Evolutionary conservation across 1,140 invertebrate species (phyloP), one percentile per base, ranked within the genome.

Genomic region (Aphaenogaster floridana): DNA sequence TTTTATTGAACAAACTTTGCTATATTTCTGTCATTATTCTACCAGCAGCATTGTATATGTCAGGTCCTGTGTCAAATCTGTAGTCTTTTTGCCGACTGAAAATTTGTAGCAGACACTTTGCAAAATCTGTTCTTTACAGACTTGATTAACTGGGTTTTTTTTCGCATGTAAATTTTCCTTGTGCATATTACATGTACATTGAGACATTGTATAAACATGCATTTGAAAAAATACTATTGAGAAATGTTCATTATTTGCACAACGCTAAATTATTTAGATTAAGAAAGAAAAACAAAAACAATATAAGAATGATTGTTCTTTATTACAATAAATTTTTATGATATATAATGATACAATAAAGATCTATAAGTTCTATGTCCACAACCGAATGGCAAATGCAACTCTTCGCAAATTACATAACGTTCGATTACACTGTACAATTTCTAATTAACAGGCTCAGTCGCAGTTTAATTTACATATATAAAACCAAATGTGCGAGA

Each of bases 361-460:
- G 91, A 93, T 94, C 91, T 95, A 94, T 94, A 94, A 94, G 90
- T 91, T 94, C 92, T 94, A 94, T 94, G 86, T 94, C 93, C 94
- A 94, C 92, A 94, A 94, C 94, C 94, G 91, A 92, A 92, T 93
- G 93, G 93, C 93, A 94, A 94, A 94, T 93, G 90, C 88, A 94
- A 92, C 90, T 92, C 74, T 78, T 91, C 89, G 83, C 76, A 86
- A 69, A 86, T 80, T 89, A 90, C 80, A 71, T 92, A 92, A 92
- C 74, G 61, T 90, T 88, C 79, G 84, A 84, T 91, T 90, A 86
- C 76, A 91, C 87, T 91, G 69, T 91, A 91, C 90, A 91, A 78
- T 91, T 87, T 92, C 85, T 92, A 79, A 69, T 87, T 86, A 64
- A 69, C 28, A 86, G 57, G 68, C 74, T 83, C 28, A 79, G 45